A percentile compares a stretch with the other conserved stretches of the same genome.
phyloP scores from a whole-genome alignment of 2,888 invertebrate species.

The Bugulina stolonifera region DNA sequence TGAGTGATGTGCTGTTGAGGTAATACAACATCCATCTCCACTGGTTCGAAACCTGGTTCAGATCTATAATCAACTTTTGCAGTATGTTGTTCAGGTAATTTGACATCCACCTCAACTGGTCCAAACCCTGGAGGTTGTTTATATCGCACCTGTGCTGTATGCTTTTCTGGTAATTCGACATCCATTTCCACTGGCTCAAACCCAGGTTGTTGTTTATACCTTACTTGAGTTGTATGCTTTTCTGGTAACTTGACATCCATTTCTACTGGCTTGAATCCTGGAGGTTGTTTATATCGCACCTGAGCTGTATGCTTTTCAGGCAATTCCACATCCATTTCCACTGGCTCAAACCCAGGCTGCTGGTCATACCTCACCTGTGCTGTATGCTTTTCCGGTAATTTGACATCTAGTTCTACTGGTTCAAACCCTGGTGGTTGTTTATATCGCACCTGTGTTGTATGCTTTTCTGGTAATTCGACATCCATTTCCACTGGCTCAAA shows the following conservation, averaged over 20 bases:
- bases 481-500: constrained; percentile 7
- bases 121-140: not conserved
- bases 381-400: not conserved
- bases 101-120: constrained; percentile 12
- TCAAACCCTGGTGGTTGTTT: not conserved
- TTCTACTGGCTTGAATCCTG: constrained; percentile 15
- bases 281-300: not conserved
- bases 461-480: not conserved
- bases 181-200: constrained; percentile 11
- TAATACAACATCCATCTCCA: not conserved
- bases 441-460: constrained; percentile 3
- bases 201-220: not conserved
- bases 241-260: constrained; percentile 3
- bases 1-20: constrained; percentile 11
- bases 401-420: not conserved
- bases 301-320: constrained; percentile 6
- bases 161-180: not conserved
- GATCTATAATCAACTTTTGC: constrained; percentile 3
- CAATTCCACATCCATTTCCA: constrained; percentile 3
- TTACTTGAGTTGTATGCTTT: not conserved
- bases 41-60: constrained; percentile 3
- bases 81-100: not conserved
- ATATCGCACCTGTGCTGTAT: not conserved
- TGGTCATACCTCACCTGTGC: not conserved
- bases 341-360: not conserved